Conservation (phyloP, 2,888 invertebrate genomes). For the Dryobotodes eremita region DNA sequence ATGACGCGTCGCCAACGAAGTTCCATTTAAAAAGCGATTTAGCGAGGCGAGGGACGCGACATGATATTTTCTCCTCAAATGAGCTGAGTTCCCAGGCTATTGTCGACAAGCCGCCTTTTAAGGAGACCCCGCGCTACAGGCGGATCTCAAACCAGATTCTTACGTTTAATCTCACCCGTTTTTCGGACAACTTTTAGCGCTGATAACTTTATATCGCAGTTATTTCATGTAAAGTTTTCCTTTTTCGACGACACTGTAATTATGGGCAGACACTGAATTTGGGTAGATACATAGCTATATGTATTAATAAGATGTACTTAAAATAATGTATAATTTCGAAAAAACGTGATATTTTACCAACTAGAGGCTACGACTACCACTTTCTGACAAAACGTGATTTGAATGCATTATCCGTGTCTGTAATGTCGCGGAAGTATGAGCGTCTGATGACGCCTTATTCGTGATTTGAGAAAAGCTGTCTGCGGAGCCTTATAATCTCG, state of each 20-base stretch:
- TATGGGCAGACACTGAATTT: slow-evolving; percentile 32
- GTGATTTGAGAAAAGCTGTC: slow-evolving; percentile 51
- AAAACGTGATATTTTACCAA: slow-evolving; percentile 25
- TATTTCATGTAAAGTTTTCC: slow-evolving; percentile 52
- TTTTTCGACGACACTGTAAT: slow-evolving; percentile 42
- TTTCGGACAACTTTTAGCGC: slow-evolving; percentile 60
- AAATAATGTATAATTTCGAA: slow-evolving; percentile 11
- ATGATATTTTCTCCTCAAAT: slow-evolving; percentile 90
- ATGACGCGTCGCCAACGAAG: slow-evolving; percentile 68
- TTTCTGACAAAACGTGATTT: slow-evolving; percentile 37
- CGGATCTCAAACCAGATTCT: slow-evolving; percentile 83
- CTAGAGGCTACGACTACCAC: slow-evolving; percentile 2
- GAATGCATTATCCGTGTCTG: slow-evolving; percentile 4
- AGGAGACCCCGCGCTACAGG: slow-evolving; percentile 83
- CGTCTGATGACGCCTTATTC: slow-evolving; percentile 45
- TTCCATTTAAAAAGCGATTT: slow-evolving; percentile 87
- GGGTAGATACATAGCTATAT: neutral
- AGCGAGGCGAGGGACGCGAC: slow-evolving; percentile 81
- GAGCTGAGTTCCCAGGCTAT: slow-evolving; percentile 90
- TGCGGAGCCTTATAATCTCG: slow-evolving; percentile 56
- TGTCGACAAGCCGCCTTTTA: slow-evolving; percentile 88
- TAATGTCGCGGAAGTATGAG: slow-evolving; percentile 24
- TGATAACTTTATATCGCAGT: slow-evolving; percentile 69
- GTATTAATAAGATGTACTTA: neutral
- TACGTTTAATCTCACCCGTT: slow-evolving; percentile 72